Conservation (phyloP, 2,888 invertebrate species). For the Caenorhabditis drosophilae region DNA sequence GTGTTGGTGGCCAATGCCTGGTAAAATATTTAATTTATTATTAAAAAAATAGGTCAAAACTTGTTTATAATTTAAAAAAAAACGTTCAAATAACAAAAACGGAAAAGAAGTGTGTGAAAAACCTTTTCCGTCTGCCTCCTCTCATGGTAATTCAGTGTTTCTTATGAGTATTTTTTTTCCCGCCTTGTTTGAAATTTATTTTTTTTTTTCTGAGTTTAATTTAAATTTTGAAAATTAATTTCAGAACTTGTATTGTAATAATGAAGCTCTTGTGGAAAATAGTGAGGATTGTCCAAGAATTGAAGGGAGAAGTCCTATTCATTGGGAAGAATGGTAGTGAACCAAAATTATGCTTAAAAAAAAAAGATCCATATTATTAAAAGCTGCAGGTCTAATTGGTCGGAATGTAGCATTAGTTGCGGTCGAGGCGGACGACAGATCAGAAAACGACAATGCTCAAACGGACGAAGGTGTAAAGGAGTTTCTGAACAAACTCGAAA, state of each 20-base stretch:
- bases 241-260: constrained; percentile 55
- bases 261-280: constrained; percentile 56
- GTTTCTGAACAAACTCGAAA: constrained; percentile 47
- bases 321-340: constrained; percentile 41
- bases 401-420: constrained; percentile 48
- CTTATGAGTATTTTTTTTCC: no score
- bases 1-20: constrained; percentile 66
- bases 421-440: constrained; percentile 40
- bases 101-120: no score
- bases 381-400: constrained; percentile 41
- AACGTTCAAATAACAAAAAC: no score
- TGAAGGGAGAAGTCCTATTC: constrained; percentile 20
- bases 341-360: background rate
- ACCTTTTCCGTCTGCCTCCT: no score
- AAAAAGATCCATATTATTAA: background rate
- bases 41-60: no score
- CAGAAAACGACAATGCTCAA: constrained; percentile 36
- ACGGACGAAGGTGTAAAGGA: constrained; percentile 34
- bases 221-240: no score
- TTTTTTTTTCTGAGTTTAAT: no score
- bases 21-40: no score
- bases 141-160: no score
- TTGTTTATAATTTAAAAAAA: no score
- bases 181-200: no score
- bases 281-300: constrained; percentile 54